These are phyloP conservation scores for Philaenus spumarius DNA, from an alignment of 1,140 invertebrate species.

Conservation along the genomic window DNA sequence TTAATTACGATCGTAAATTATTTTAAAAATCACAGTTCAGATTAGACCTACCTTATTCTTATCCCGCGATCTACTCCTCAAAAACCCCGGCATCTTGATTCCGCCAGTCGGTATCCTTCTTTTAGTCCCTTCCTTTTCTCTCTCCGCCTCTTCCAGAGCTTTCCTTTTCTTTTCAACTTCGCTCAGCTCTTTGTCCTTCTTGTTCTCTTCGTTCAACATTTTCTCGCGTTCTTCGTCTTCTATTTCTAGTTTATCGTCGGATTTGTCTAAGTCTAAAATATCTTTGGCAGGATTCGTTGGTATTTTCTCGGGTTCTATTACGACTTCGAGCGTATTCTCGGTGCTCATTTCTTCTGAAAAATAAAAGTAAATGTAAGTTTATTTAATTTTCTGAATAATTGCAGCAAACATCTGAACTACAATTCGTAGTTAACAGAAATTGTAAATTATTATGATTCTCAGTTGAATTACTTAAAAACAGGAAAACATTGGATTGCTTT, in stretches of 20 bases:
- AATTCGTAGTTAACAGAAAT: too few relatives aligned
- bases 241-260: conserved; percentile 61
- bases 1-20: too few relatives aligned
- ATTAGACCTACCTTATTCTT: conserved; percentile 53
- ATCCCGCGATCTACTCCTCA: conserved; percentile 51
- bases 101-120: conserved; percentile 71
- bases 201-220: conserved; percentile 58
- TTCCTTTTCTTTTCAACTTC: conserved; percentile 47
- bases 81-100: conserved; percentile 74
- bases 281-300: background rate
- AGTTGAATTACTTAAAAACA: too few relatives aligned
- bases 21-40: too few relatives aligned
- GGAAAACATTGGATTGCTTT: too few relatives aligned
- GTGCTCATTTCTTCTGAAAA: too few relatives aligned
- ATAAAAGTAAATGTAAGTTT: too few relatives aligned
- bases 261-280: conserved; percentile 40
- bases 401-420: too few relatives aligned
- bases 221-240: conserved; percentile 62
- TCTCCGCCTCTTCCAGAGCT: conserved; percentile 52
- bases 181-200: conserved; percentile 44
- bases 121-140: conserved; percentile 61
- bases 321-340: too few relatives aligned
- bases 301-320: too few relatives aligned
- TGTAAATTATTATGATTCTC: too few relatives aligned
- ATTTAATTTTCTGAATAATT: too few relatives aligned